Base-by-base conservation (phyloP, 2,888 invertebrate genomes). In the Drosophila longiperda region DNA sequence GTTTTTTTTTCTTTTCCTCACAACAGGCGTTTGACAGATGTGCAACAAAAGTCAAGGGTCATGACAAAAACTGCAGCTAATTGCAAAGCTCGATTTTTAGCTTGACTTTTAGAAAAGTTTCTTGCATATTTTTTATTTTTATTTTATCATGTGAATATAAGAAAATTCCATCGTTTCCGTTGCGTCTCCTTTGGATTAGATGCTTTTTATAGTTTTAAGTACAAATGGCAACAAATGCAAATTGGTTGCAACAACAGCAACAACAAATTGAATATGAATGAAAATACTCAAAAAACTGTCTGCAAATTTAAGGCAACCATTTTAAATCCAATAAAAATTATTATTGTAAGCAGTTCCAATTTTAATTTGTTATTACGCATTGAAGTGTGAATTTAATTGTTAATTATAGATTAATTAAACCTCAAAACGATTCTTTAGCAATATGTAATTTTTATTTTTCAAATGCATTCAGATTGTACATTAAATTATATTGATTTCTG, bases 21-120 rank as follows among this genome's bases (percentile, higher is more conserved):
- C 32, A 20, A 32, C 57, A 57, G 42, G 57, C 32, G 57, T 55
- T 71, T 49, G 67, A 67, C 36, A 67, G 54, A 26, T 36, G 42
- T 54, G n/a, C 55, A 54, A 45, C 23, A 42, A n/a, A 15, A 20
- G 65, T 53, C 66, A 42, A 52, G 7, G 42, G 20, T 42, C 42
- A 33, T 2, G 15, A 9, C 9, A 29, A 6, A 6, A 9, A n/a
- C 29, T 32, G 20, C 32, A 42, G 57, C 57, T 42, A 57, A 38
- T 54, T 38, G 54, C 36, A 38, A 17, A n/a, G 17, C 15, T 15
- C 17, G 9, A 12, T 12, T 33, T 38, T 57, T 11, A 48, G 45
- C 23, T 9, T 33, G n/a, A 2, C 4, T 34, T 12, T 8, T 9
- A 1, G 3, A 11, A n/a, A 40, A n/a, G 40, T 11, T n/a, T 42